Base-by-base conservation (phyloP, 2,888 invertebrate genomes). In the Stenurella melanura region DNA sequence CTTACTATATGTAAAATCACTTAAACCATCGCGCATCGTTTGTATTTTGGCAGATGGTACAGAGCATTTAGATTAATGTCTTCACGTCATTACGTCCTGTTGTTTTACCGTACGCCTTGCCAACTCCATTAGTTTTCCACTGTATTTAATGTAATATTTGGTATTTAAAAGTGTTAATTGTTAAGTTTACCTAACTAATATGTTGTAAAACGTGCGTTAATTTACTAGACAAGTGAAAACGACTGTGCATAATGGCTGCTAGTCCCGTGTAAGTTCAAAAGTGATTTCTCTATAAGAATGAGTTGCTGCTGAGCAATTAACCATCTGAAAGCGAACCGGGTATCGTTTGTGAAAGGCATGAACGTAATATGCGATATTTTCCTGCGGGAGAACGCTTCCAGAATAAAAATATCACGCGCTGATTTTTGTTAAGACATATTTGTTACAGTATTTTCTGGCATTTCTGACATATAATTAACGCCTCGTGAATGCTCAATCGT, bases 101-200 rank as follows among this genome's bases (percentile, higher is more conserved):
- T 42, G 12, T 42, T 42, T 42, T 12, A 7, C 15, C 42, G 7
- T 50, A n/a, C n/a, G n/a, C 50, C n/a, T 50, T 50, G n/a, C n/a
- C 50, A 50, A 50, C 5, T 50, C 50, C 4, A 50, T 50, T 50
- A n/a, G 6, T 50, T 50, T 50, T 50, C n/a, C 3, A 17, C n/a
- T 15, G 50, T n/a, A 4, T n/a, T 15, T 50, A 50, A 50, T 50
- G 15, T 50, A 42, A 42, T 42, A 42, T 42, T 15, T 42, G n/a
- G n/a, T 50, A 50, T 50, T 50, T 50, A 15, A 50, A 50, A 50
- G 50, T 50, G 50, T 50, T 50, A 50, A 50, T 50, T 50, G 15
- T n/a, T 6, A 50, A 50, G 50, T 50, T 12, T 50, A n/a, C n/a
- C 50, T 15, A 50, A 50, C n/a, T 50, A n/a, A 50, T 50, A 6